Conservation (phyloP, 1,140 invertebrate genomes). For the Pseudomyrmex flavicornis region DNA sequence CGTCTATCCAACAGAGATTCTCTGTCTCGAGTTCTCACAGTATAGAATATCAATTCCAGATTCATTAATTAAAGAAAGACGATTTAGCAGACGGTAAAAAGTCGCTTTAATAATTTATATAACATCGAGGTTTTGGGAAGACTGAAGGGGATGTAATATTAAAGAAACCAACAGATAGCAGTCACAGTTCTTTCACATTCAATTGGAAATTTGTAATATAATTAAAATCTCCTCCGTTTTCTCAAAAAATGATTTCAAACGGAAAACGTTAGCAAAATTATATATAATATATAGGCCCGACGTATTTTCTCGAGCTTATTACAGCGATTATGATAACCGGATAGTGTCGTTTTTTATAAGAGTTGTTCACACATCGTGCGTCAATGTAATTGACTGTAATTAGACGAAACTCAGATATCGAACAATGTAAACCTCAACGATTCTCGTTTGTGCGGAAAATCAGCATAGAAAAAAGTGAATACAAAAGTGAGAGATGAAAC, state of each 20-base stretch:
- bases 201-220: neutral
- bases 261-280: slow-evolving; percentile 27
- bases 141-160: neutral
- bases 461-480: neutral
- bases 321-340: slow-evolving; percentile 35
- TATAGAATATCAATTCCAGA: neutral
- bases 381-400: neutral
- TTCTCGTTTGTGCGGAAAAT: slow-evolving; percentile 1
- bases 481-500: slow-evolving; percentile 7
- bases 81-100: neutral
- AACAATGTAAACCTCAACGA: slow-evolving; percentile 1
- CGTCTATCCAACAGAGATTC: neutral
- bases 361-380: neutral
- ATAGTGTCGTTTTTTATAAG: slow-evolving; percentile 21
- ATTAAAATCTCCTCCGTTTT: slow-evolving; percentile 28
- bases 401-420: slow-evolving; percentile 21
- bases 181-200: neutral
- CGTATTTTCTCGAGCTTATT: slow-evolving; percentile 61
- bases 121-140: neutral
- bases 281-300: slow-evolving; percentile 3
- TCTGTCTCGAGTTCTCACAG: neutral
- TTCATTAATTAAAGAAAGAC: neutral
- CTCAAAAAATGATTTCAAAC: slow-evolving; percentile 66
- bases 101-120: neutral
- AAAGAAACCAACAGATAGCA: neutral